Evolutionary conservation across 2,113 vertebrate genomes (phyloP), one percentile per base, ranked within the genome.

Genomic region (Phalacrocorax pelagicus): DNA sequence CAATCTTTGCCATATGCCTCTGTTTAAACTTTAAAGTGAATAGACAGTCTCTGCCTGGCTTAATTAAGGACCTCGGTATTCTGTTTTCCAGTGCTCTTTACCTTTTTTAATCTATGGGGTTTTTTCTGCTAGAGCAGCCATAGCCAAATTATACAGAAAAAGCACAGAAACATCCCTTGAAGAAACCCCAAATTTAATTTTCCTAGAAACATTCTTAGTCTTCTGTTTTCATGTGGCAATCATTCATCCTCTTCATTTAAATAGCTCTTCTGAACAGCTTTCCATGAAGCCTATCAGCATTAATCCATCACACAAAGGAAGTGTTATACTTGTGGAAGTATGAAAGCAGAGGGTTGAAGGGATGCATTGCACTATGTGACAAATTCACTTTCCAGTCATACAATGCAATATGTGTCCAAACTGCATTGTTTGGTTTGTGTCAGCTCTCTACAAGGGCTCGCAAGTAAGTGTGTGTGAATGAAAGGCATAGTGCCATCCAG

Each of bases 21-120:
- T 87, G 12, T 72, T 94, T 94, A 88, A 89, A 86, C 67, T 79
- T 96, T 94, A 86, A 94, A 92, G 52, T 81, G 61, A 92, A 55
- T 61, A 94, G 38, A 62, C 87, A 91, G 44, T 67, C 46, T 79
- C 89, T 95, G 46, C 30, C 59, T 57, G 65, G 34, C 32, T 88
- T 92, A 96, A 67, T 90, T 87, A 84, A 92, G 80, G 84, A 86
- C 49, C 44, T 62, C 81, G 52, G 58, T 90, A 40, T 88, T 91
- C 52, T 88, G 15, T 54, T 86, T 72, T 72, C 15, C 38, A 75
- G 24, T 40, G 44, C 2, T 70, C n/a, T 75, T 70, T 57, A 58
- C 16, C n/a, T 80, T 81, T 70, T 65, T 46, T 13, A 19, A 20
- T 36, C 52, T n/a, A 38, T 38, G 38, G 38, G n/a, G 81, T 67